Evolutionary conservation across 2,888 invertebrate genomes (phyloP), one percentile per base, ranked within the genome.

Genomic region (Caradrina clavipalpis): DNA sequence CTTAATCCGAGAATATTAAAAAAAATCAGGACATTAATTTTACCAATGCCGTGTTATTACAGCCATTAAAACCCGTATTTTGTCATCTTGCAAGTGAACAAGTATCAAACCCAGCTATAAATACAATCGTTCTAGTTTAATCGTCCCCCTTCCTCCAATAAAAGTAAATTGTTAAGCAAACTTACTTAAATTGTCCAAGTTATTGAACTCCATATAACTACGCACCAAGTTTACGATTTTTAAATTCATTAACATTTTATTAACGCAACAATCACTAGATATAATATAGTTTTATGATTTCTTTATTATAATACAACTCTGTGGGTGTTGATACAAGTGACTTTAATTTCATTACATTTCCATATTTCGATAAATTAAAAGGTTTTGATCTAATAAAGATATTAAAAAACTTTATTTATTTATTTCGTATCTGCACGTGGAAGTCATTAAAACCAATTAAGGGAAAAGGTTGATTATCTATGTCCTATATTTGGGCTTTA

Each of bases 171-270:
- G 55, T 51, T 69, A 68, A 59, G 63, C 56, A 76, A 76, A 80
- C 80, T 66, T 47, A 64, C 42, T 50, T 55, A 61, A 78, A 64
- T 49, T 51, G 59, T 42, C 53, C 63, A 63, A 57, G 51, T 68
- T 76, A 62, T 67, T 75, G 61, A 80, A 80, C 66, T 54, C 49
- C 17, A 39, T 13, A 7, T 17, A 65, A 42, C 31, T 42, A 51
- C 51, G 17, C 31, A 21, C 47, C 13, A 22, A 54, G 4, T 70
- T 69, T 65, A 72, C 60, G 50, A 57, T 68, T 70, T 54, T 66
- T 51, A 59, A 80, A 59, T 73, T 80, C 68, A 83, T 83, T 80
- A 80, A 54, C 3, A 19, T 65, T 81, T 76, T 78, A 82, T 49
- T 31, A 50, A n/a, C 45, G 17, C 17, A 51, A 35, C 69, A 56